Percentiles rank a stretch among this genome's conserved stretches.
Evolutionary conservation across 2,113 vertebrate species (phyloP).

Genomic region (Strix uralensis): DNA sequence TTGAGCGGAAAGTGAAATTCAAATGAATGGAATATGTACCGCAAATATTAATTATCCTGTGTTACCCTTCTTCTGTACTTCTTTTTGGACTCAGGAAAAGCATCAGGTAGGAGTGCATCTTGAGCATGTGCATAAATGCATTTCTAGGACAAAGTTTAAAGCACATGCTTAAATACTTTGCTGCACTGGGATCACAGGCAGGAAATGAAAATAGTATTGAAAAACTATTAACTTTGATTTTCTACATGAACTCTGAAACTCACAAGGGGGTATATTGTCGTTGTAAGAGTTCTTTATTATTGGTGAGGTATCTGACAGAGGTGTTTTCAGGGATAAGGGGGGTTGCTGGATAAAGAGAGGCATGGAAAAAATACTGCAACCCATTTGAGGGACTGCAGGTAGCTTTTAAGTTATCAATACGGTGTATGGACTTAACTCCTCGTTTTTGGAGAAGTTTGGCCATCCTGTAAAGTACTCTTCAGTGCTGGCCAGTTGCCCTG

Average conservation of each 20-base stretch:
- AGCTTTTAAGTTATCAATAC: not conserved
- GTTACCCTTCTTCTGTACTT: not conserved
- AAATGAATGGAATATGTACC: not conserved
- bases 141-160: slow-evolving; percentile 31
- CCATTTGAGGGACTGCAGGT: not conserved
- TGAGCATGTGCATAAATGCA: not conserved
- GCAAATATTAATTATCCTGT: not conserved
- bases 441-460: not conserved
- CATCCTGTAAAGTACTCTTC: not conserved
- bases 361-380: not conserved
- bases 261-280: not conserved
- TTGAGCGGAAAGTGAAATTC: slow-evolving; percentile 25
- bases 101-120: not conserved
- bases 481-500: not conserved
- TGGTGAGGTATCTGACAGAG: not conserved
- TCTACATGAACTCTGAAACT: not conserved
- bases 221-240: slow-evolving; percentile 44
- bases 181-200: not conserved
- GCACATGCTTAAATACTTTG: slow-evolving; percentile 30
- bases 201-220: slow-evolving; percentile 49
- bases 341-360: not conserved
- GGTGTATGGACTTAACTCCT: accelerated
- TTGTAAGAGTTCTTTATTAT: not conserved
- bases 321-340: not conserved
- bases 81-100: not conserved